phyloP scores from a whole-genome alignment of 2,113 vertebrate genomes.

The Calidris pugnax region DNA sequence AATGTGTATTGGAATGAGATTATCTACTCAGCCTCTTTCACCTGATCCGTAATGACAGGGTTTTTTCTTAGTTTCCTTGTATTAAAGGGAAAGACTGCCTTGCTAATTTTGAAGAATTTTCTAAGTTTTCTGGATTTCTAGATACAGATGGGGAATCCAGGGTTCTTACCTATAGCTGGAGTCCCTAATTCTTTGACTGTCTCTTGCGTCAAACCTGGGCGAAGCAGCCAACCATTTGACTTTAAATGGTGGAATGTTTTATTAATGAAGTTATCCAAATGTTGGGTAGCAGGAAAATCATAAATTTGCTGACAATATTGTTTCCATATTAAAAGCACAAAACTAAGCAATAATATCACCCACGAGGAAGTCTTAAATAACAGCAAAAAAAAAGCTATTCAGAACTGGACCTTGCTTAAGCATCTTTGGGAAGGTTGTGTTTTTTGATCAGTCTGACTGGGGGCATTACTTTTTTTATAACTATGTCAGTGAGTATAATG shows the following conservation, averaged over 20 bases:
- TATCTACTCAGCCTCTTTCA: background rate
- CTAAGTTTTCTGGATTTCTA: background rate
- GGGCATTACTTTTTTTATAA: background rate
- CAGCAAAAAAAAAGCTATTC: background rate
- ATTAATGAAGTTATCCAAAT: background rate
- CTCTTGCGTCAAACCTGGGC: background rate
- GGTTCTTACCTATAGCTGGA: background rate
- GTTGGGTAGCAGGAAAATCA: background rate
- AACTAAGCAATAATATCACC: background rate
- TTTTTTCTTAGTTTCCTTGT: background rate
- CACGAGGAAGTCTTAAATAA: background rate
- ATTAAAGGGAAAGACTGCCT: background rate
- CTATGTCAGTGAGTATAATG: background rate
- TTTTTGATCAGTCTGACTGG: background rate
- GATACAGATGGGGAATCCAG: background rate
- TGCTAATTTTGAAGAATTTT: background rate
- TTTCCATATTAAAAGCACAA: background rate
- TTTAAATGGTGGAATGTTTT: background rate
- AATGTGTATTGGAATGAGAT: background rate
- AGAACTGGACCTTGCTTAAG: background rate
- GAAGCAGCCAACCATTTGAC: background rate
- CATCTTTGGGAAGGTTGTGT: background rate
- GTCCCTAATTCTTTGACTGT: background rate
- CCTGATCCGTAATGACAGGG: background rate
- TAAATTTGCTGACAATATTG: background rate